phyloP scores from a whole-genome alignment of 1,140 invertebrate genomes.

The Venustaconcha ellipsiformis region DNA sequence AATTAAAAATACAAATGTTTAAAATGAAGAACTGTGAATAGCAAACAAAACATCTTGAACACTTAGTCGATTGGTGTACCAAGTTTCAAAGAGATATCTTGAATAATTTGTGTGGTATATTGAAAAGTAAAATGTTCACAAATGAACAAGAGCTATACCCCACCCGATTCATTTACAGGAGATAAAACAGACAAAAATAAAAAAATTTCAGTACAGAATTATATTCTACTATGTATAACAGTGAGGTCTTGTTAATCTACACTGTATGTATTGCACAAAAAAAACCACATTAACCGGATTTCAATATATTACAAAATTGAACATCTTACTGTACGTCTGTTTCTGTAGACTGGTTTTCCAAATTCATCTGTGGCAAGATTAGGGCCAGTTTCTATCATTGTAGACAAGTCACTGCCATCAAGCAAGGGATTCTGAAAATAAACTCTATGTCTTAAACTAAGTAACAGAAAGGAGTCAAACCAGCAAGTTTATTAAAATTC shows the following conservation, averaged over 20 bases:
- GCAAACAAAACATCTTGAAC: too few species aligned
- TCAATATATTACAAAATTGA: neutral
- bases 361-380: constrained; percentile 86
- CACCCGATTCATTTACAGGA: too few species aligned
- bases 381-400: constrained; percentile 90
- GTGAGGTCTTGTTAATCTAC: neutral
- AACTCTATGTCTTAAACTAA: neutral
- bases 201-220: neutral
- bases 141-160: too few species aligned
- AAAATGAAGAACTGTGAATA: too few species aligned
- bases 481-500: too few species aligned
- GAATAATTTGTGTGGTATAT: too few species aligned
- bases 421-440: constrained; percentile 89
- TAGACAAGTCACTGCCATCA: constrained; percentile 96
- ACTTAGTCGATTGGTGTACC: too few species aligned
- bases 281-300: neutral
- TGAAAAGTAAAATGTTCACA: too few species aligned
- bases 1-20: too few species aligned
- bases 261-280: neutral
- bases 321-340: constrained; percentile 81
- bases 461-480: too few species aligned
- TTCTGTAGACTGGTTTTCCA: constrained; percentile 91
- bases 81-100: too few species aligned
- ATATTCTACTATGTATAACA: neutral
- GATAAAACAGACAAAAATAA: too few species aligned